Evolutionary conservation across 2,888 invertebrate genomes (phyloP).

Genomic region (Zonitis immaculata): DNA sequence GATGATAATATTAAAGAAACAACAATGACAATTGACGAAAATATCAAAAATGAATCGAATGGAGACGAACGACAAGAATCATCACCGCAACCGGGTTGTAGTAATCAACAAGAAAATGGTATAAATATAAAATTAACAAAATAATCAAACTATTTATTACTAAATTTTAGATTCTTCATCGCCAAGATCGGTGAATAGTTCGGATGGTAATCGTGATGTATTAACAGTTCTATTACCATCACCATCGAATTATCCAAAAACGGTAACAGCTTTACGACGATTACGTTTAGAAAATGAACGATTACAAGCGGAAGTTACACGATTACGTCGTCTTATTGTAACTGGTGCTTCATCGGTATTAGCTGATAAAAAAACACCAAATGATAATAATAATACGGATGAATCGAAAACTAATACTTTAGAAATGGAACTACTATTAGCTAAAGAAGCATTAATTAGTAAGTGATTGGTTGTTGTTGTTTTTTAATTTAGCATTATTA

Average conservation of each 20-base stretch:
- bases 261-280: slow-evolving; percentile 54
- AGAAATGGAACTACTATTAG: slow-evolving; percentile 66
- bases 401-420: slow-evolving; percentile 46
- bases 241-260: slow-evolving; percentile 43
- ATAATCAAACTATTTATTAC: slow-evolving; percentile 1
- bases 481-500: too few relatives aligned
- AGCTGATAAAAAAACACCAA: slow-evolving; percentile 47
- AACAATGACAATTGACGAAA: slow-evolving; percentile 40
- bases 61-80: slow-evolving; percentile 32
- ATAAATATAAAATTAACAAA: slow-evolving; percentile 1
- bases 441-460: slow-evolving; percentile 67
- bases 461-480: too few relatives aligned
- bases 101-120: slow-evolving; percentile 44
- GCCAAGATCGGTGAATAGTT: slow-evolving; percentile 41
- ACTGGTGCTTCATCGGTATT: slow-evolving; percentile 60
- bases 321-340: slow-evolving; percentile 63
- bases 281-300: slow-evolving; percentile 74
- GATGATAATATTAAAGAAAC: slow-evolving; percentile 27
- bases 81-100: slow-evolving; percentile 46
- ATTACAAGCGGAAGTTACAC: slow-evolving; percentile 65
- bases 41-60: slow-evolving; percentile 36
- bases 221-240: slow-evolving; percentile 39
- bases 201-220: slow-evolving; percentile 38
- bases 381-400: slow-evolving; percentile 47
- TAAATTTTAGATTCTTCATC: slow-evolving; percentile 41